phyloP scores from a whole-genome alignment of 2,113 vertebrate species.

The Paramormyrops kingsleyae region DNA sequence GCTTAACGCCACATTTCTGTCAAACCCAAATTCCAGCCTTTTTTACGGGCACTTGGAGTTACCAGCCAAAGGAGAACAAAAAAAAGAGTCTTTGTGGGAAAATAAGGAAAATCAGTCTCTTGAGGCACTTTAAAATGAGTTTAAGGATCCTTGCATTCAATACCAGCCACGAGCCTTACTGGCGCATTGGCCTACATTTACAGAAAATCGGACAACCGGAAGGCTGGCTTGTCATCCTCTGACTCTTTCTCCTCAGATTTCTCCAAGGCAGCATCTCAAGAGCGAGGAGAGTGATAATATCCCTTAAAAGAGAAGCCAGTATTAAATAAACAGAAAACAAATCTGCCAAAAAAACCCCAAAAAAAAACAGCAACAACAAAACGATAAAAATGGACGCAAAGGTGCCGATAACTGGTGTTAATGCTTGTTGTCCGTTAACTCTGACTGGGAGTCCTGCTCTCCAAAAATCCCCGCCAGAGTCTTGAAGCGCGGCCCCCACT shows the following conservation, averaged over 20 bases:
- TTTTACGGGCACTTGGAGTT: not conserved
- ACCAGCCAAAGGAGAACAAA: not conserved
- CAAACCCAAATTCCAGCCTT: not conserved
- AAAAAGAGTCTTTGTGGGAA: not conserved
- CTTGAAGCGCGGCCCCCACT: conserved; percentile 95
- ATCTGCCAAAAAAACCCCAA: not conserved
- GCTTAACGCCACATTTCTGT: not conserved
- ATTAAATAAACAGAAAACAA: conserved; percentile 20
- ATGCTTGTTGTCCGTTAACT: conserved; percentile 53
- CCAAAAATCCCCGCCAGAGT: conserved; percentile 91
- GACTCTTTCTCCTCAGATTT: conserved; percentile 25
- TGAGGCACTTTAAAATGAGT: conserved; percentile 28
- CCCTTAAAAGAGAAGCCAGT: conserved; percentile 26
- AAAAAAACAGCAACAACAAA: conserved; percentile 23
- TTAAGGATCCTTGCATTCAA: conserved; percentile 30
- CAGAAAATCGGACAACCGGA: conserved; percentile 42
- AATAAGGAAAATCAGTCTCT: conserved; percentile 16
- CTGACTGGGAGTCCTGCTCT: conserved; percentile 67
- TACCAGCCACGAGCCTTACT: conserved; percentile 26
- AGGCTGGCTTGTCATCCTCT: conserved; percentile 29
- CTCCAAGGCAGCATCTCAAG: conserved; percentile 41
- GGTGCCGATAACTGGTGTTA: conserved; percentile 39
- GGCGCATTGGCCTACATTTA: conserved; percentile 25
- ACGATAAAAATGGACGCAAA: conserved; percentile 14
- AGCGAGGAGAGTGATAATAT: conserved; percentile 30